Conservation (phyloP, 2,113 vertebrate genomes). For the Neolamprologus hecqui region DNA sequence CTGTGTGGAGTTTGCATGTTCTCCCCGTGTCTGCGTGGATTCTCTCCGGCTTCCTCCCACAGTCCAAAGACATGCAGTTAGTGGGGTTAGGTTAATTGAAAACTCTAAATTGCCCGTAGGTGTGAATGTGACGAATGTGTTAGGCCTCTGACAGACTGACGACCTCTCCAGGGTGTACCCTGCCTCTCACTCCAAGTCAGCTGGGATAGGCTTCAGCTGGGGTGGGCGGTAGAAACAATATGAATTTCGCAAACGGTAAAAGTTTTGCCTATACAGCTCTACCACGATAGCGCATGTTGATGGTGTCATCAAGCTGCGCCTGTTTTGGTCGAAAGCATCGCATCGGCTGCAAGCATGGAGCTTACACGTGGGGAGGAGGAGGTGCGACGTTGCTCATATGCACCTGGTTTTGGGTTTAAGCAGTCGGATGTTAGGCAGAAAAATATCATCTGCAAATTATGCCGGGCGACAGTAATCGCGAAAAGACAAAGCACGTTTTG, state of each 20-base stretch:
- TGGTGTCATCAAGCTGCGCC: neutral
- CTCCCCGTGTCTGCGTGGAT: neutral
- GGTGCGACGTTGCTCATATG: accelerated
- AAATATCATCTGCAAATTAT: neutral
- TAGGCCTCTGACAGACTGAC: neutral
- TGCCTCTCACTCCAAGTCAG: neutral
- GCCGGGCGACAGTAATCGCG: neutral
- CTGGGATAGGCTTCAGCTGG: neutral
- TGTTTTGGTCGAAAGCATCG: neutral
- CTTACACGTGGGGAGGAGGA: neutral
- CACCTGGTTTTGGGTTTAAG: neutral
- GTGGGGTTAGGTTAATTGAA: neutral
- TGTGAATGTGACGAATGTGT: neutral
- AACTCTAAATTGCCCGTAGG: accelerated
- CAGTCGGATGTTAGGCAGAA: neutral
- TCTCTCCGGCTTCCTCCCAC: neutral
- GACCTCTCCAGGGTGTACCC: neutral
- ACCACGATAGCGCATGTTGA: accelerated
- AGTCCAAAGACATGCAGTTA: neutral
- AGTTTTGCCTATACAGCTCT: accelerated
- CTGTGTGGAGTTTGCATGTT: neutral
- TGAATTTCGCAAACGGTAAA: accelerated
- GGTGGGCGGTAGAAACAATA: accelerated
- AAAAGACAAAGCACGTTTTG: accelerated
- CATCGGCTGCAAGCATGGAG: neutral